Conservation (phyloP, 2,888 invertebrate species). For the Hyppa rectilinea region DNA sequence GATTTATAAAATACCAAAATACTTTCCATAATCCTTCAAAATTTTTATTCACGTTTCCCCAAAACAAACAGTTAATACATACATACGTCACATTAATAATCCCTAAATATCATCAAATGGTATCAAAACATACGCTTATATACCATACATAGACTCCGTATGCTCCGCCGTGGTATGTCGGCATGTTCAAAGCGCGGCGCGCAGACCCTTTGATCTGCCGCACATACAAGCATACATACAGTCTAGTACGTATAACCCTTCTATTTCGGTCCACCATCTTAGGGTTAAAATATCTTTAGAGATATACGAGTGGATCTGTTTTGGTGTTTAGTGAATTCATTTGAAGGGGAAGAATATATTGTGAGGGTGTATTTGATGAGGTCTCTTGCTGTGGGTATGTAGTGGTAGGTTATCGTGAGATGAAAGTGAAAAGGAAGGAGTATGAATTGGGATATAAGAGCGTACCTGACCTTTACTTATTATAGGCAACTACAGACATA, state of each 20-base stretch:
- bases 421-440: slow-evolving; percentile 35
- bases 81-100: slow-evolving; percentile 29
- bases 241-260: slow-evolving; percentile 76
- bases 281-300: slow-evolving; percentile 72
- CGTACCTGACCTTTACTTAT: background rate
- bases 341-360: slow-evolving; percentile 44
- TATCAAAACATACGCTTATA: slow-evolving; percentile 62
- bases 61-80: slow-evolving; percentile 1
- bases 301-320: slow-evolving; percentile 59
- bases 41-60: no score
- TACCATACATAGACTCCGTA: slow-evolving; percentile 57
- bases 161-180: slow-evolving; percentile 69
- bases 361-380: slow-evolving; percentile 11
- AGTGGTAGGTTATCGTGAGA: background rate
- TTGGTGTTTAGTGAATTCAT: slow-evolving; percentile 65
- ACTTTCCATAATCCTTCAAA: no score
- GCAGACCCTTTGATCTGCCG: slow-evolving; percentile 82
- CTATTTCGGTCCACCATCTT: slow-evolving; percentile 83
- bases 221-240: slow-evolving; percentile 71
- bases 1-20: no score
- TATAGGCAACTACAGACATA: background rate
- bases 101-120: slow-evolving; percentile 62
- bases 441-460: background rate
- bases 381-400: background rate
- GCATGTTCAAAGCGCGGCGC: slow-evolving; percentile 79